Conservation (phyloP, 2,113 vertebrate species). For the Corythoichthys intestinalis region DNA sequence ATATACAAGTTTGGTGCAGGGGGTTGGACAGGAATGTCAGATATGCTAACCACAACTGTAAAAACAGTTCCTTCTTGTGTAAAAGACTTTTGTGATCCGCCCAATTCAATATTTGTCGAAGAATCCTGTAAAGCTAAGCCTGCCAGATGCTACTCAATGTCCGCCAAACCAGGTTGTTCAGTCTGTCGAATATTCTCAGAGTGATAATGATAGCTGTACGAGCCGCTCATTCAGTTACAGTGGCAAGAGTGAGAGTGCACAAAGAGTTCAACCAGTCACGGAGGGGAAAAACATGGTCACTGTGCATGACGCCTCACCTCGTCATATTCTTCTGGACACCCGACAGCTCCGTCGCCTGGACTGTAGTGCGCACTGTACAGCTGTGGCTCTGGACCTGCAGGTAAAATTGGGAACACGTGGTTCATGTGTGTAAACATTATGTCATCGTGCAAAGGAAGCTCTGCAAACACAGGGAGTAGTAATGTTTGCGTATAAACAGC, state of each 20-base stretch:
- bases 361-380: constrained; percentile 75
- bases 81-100: constrained; percentile 45
- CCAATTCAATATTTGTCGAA: constrained; percentile 54
- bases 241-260: constrained; percentile 55
- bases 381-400: constrained; percentile 79
- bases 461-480: constrained; percentile 18
- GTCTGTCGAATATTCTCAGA: constrained; percentile 43
- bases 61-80: constrained; percentile 41
- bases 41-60: constrained; percentile 58
- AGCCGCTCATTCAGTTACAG: constrained; percentile 44
- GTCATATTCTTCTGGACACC: constrained; percentile 86
- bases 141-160: constrained; percentile 48
- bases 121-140: constrained; percentile 33
- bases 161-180: constrained; percentile 50
- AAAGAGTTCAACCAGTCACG: constrained; percentile 46
- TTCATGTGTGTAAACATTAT: constrained; percentile 38
- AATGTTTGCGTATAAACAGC: constrained; percentile 16
- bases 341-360: constrained; percentile 76
- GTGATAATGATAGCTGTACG: constrained; percentile 59
- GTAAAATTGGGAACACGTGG: constrained; percentile 20
- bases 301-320: constrained; percentile 76
- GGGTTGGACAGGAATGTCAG: constrained; percentile 56
- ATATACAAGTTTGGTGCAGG: constrained; percentile 50
- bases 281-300: background rate
- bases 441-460: constrained; percentile 19